phyloP scores from a whole-genome alignment of 2,113 vertebrate genomes.

The Saiga tatarica region DNA sequence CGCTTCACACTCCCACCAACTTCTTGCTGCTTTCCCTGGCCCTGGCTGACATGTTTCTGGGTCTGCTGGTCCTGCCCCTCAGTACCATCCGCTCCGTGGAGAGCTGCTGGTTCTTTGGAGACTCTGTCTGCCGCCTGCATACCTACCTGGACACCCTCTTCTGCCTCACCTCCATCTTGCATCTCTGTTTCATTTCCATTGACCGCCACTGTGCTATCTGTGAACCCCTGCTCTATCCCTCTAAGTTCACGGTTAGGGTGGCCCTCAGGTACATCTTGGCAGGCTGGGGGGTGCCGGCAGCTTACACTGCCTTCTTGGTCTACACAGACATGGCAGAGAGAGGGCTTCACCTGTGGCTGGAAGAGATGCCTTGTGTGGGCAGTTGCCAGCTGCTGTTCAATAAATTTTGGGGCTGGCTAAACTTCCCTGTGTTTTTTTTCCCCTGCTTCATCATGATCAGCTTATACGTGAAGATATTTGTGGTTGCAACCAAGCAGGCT shows the following conservation, averaged over 20 bases:
- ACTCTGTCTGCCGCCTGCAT: conserved; percentile 69
- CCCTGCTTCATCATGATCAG: conserved; percentile 73
- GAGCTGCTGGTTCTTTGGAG: conserved; percentile 78
- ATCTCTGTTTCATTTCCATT: conserved; percentile 79
- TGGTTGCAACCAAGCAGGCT: conserved; percentile 72
- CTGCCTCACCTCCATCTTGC: conserved; percentile 77
- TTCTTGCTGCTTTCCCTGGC: conserved; percentile 73
- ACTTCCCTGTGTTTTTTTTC: conserved; percentile 77
- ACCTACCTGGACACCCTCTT: conserved; percentile 78
- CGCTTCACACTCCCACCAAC: conserved; percentile 74
- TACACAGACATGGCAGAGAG: conserved; percentile 49
- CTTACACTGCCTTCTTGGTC: conserved; percentile 72
- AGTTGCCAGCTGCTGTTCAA: conserved; percentile 77
- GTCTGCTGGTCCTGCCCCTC: conserved; percentile 72
- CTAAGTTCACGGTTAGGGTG: conserved; percentile 66
- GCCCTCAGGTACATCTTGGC: conserved; percentile 58
- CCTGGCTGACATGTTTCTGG: conserved; percentile 71
- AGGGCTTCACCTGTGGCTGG: conserved; percentile 47
- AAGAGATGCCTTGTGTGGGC: conserved; percentile 66
- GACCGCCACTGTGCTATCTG: conserved; percentile 76
- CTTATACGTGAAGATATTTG: conserved; percentile 77
- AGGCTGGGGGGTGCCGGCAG: conserved; percentile 69
- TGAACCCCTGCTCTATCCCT: conserved; percentile 71
- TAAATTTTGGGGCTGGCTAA: conserved; percentile 78
- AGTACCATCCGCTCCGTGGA: conserved; percentile 67